Base-by-base conservation (phyloP, 1,140 invertebrate genomes). In the Gonioctena quinquepunctata region DNA sequence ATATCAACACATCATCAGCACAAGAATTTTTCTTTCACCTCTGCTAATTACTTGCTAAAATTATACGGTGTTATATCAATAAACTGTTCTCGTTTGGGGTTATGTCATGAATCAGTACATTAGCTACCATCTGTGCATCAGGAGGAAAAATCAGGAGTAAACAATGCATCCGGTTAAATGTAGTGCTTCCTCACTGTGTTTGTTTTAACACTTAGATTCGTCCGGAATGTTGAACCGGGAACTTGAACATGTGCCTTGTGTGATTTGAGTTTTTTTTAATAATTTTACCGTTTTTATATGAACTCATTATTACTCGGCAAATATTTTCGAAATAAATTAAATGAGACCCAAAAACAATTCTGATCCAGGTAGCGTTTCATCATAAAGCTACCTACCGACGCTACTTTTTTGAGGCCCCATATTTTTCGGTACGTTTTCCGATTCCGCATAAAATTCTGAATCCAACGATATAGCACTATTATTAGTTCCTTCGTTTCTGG, bases 141-240 rank as follows among this genome's bases (percentile, higher is more conserved):
- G 18, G 11, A 25, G 48, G 18, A 57, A 57, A 57, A 57, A 57
- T 57, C 21, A n/a, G 25, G 25, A 57, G 54, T 57, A 57, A 57
- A 57, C 54, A 57, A 57, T 57, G 25, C 54, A 57, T 57, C 54
- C 54, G 54, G 54, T 21, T 21, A 21, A 25, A 57, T 57, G 54
- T 57, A 57, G 54, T 57, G 19, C 54, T 57, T 57, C 54, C 54
- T 57, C 54, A 4, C 19, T 57, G 16, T 21, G 54, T 57, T 57
- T 19, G 22, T 57, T 57, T 57, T 57, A 57, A 25, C 54, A 42
- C 2, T 42, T 13, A 42, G 16, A 1, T 57, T 57, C 54, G 54
- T 57, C 54, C 54, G 54, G 54, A 57, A 57, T 57, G 22, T 57
- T 57, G 54, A 57, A 57, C 54, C 54, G 22, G 54, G 16, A 57